Percentiles rank a stretch among this genome's conserved stretches.
phyloP scores from a whole-genome alignment of 2,888 invertebrate species.

The Caenorhabditis wallacei region DNA sequence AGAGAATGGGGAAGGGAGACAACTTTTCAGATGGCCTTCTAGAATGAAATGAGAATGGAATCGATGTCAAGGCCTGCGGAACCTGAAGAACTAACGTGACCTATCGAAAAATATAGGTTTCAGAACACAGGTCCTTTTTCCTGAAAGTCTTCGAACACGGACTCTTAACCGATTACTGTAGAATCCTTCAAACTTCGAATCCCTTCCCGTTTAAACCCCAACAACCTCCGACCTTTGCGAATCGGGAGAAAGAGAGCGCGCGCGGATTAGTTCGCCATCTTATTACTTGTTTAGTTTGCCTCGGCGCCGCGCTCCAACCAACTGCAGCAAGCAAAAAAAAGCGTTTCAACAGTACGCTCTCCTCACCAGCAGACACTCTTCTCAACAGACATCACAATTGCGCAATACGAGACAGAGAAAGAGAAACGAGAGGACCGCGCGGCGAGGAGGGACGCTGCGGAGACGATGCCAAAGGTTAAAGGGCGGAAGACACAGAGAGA shows the following conservation, averaged over 20 bases:
- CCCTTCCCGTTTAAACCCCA: conserved; percentile 3
- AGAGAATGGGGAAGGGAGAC: background rate
- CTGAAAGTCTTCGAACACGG: too few relatives aligned
- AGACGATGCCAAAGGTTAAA: conserved; percentile 58
- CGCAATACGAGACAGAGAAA: conserved; percentile 4
- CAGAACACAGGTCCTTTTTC: too few relatives aligned
- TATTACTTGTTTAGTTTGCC: conserved; percentile 63
- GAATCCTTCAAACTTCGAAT: background rate
- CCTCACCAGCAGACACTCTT: conserved; percentile 2
- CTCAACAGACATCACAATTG: conserved; percentile 22
- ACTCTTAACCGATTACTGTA: too few relatives aligned
- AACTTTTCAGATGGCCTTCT: background rate
- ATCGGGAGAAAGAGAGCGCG: background rate
- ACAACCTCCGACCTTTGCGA: conserved; percentile 49
- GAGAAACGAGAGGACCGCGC: conserved; percentile 37
- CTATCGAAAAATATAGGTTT: too few relatives aligned
- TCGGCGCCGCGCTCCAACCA: conserved; percentile 13
- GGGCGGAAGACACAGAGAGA: conserved; percentile 37
- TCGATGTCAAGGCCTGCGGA: background rate
- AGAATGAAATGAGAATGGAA: background rate
- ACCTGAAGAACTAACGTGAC: too few relatives aligned
- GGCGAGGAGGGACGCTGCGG: conserved; percentile 25
- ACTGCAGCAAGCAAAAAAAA: conserved; percentile 2
- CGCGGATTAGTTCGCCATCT: conserved; percentile 56
- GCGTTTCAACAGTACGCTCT: conserved; percentile 59